Evolutionary conservation across 2,113 vertebrate genomes (phyloP).

Genomic region (Phrynocephalus versicolor): DNA sequence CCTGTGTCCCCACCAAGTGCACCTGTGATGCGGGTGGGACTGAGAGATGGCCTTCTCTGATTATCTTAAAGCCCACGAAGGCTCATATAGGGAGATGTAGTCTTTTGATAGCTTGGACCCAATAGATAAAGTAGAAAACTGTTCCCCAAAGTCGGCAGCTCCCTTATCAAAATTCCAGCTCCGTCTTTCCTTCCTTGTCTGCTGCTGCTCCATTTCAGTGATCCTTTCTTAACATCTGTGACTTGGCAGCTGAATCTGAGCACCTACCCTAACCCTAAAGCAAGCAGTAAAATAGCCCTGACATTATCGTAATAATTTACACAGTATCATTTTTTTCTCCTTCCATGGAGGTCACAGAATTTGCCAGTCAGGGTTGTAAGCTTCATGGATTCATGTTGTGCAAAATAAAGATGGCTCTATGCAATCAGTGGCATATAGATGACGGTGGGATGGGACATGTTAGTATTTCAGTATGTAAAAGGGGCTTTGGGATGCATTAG

Average conservation of each 20-base stretch:
- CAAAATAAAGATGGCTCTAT: background rate
- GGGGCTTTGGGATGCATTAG: slow-evolving; percentile 56
- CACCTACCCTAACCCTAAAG: background rate
- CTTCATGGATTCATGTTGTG: background rate
- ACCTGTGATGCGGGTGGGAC: too few species aligned
- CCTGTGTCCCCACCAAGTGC: too few species aligned
- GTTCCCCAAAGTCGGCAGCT: background rate
- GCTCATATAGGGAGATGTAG: too few species aligned
- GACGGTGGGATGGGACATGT: background rate
- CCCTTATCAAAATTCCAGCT: too few species aligned
- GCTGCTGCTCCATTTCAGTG: background rate
- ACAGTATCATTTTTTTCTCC: too few species aligned
- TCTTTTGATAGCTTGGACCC: too few species aligned
- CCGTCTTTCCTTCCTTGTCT: background rate
- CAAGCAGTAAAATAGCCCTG: background rate
- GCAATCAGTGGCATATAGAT: background rate
- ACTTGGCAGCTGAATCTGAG: background rate
- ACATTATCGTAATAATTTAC: background rate
- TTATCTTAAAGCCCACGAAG: too few species aligned
- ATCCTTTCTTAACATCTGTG: background rate
- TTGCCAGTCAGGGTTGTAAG: too few species aligned
- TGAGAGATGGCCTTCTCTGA: too few species aligned
- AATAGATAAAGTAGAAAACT: background rate
- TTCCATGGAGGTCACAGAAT: background rate
- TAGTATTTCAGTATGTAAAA: slow-evolving; percentile 25